phyloP scores from a whole-genome alignment of 2,888 invertebrate species.

The Empis livida region DNA sequence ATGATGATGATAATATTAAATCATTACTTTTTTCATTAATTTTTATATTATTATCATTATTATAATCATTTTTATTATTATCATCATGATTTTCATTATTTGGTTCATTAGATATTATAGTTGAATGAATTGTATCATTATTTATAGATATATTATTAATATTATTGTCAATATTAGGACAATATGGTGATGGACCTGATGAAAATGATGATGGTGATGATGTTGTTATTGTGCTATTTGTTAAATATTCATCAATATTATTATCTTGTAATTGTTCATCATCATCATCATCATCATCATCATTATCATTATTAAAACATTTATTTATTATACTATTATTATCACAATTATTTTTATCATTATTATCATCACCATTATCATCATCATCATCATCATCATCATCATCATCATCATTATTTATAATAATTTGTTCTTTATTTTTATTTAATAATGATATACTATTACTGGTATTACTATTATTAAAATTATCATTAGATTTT shows the following conservation, averaged over 20 bases:
- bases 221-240: conserved; percentile 30
- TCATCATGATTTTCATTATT: background rate
- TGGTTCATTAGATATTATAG: background rate
- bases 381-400: too few relatives aligned
- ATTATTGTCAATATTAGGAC: conserved; percentile 3
- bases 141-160: background rate
- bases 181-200: conserved; percentile 28
- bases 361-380: too few relatives aligned
- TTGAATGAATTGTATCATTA: too few relatives aligned
- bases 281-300: background rate
- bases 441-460: too few relatives aligned
- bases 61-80: background rate
- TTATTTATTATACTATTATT: conserved; percentile 4
- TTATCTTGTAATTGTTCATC: background rate
- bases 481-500: too few relatives aligned
- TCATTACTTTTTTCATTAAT: too few relatives aligned
- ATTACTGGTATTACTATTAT: too few relatives aligned
- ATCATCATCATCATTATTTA: too few relatives aligned
- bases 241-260: background rate
- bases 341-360: too few relatives aligned
- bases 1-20: too few relatives aligned
- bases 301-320: background rate
- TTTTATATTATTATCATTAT: too few relatives aligned
- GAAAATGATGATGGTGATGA: conserved; percentile 36
- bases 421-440: too few relatives aligned